Evolutionary conservation across 2,888 invertebrate species (phyloP).

Genomic region (Palloptera scutellata): DNA sequence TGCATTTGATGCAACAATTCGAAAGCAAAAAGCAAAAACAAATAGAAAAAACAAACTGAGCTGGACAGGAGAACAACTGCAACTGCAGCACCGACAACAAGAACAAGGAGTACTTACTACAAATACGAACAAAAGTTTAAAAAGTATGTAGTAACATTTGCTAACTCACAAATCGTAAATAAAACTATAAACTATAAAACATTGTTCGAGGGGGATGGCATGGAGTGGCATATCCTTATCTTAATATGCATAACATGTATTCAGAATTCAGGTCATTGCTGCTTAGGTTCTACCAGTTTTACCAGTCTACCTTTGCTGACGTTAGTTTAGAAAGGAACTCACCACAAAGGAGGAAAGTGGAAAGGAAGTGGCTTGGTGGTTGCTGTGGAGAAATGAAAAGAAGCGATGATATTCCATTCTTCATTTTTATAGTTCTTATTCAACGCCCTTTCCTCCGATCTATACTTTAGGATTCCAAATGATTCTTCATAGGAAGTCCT

Average conservation of each 20-base stretch:
- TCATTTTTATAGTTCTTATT: not conserved
- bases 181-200: conserved; percentile 1
- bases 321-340: too few species aligned
- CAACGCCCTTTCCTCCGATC: not conserved
- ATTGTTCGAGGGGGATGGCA: not conserved
- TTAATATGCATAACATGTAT: not conserved
- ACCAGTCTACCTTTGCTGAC: not conserved
- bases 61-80: not conserved
- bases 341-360: too few species aligned
- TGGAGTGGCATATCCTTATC: not conserved
- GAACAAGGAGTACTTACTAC: not conserved
- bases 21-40: too few species aligned
- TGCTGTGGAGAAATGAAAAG: too few species aligned
- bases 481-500: conserved; percentile 7
- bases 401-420: too few species aligned
- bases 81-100: not conserved
- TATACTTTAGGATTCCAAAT: not conserved
- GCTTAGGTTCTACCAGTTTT: not conserved
- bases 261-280: not conserved
- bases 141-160: not conserved
- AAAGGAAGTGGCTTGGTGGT: too few species aligned
- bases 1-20: too few species aligned
- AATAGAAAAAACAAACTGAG: too few species aligned
- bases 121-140: not conserved
- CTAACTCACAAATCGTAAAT: not conserved